Evolutionary conservation across 2,888 invertebrate species (phyloP).

Genomic region (Eucera pruinosa): DNA sequence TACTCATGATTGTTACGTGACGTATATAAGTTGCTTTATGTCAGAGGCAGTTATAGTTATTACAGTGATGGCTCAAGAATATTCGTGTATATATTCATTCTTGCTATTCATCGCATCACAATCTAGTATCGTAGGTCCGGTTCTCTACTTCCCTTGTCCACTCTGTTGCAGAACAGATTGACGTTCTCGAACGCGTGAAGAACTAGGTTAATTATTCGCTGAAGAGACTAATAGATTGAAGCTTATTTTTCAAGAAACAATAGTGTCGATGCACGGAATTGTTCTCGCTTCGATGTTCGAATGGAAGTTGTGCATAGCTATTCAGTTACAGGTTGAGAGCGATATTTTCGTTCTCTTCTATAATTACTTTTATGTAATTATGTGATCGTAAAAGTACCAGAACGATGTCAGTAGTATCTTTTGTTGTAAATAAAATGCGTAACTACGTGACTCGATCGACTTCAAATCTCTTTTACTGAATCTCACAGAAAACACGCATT

Average conservation of each 20-base stretch:
- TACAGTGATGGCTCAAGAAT: no score
- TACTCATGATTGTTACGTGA: no score
- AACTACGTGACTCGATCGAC: neutral
- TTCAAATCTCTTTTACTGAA: neutral
- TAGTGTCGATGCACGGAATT: neutral
- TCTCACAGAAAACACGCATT: neutral
- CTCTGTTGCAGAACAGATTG: neutral
- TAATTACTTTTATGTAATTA: conserved; percentile 42
- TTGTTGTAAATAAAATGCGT: neutral
- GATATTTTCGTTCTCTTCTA: conserved; percentile 19
- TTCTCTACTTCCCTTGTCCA: neutral
- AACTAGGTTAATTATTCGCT: neutral
- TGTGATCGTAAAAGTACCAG: neutral
- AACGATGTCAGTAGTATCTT: neutral
- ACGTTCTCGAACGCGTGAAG: neutral
- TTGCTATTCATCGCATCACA: neutral
- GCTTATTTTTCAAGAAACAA: neutral
- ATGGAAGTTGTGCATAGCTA: neutral
- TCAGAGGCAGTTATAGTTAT: conserved; percentile 1
- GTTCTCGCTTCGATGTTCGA: neutral
- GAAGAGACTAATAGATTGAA: neutral
- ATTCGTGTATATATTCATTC: no score
- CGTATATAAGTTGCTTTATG: no score
- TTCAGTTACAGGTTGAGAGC: neutral
- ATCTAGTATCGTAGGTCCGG: neutral